phyloP scores from a whole-genome alignment of 2,113 vertebrate species.

The Etia nguti region DNA sequence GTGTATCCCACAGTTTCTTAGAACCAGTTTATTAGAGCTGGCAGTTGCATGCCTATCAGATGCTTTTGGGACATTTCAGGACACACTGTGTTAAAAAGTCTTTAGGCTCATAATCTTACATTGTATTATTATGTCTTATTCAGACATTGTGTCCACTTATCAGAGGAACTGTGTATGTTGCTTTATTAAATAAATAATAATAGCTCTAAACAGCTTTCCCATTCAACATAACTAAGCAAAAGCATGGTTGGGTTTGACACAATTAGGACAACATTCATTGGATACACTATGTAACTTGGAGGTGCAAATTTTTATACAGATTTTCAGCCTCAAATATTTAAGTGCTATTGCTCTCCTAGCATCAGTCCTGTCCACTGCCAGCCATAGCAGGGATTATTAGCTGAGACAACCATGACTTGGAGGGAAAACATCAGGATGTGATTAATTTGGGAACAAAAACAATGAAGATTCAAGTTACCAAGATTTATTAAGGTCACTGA shows the following conservation, averaged over 20 bases:
- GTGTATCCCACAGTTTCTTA: background rate
- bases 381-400: background rate
- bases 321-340: background rate
- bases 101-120: background rate
- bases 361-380: background rate
- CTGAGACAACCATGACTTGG: background rate
- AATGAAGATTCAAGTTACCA: background rate
- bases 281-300: background rate
- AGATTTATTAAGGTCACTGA: background rate
- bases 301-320: background rate
- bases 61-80: background rate
- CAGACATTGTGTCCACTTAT: background rate
- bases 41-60: background rate
- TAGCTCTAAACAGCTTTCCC: background rate
- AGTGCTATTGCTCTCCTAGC: background rate
- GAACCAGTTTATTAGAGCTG: background rate
- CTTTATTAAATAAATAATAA: background rate
- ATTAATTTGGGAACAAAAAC: background rate
- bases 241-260: background rate
- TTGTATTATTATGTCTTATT: background rate
- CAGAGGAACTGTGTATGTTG: background rate
- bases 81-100: background rate
- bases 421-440: background rate
- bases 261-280: background rate
- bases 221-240: background rate